Percentiles rank a stretch among this genome's conserved stretches.
phyloP scores from a whole-genome alignment of 1,140 invertebrate species.

The Drosophila ananassae region DNA sequence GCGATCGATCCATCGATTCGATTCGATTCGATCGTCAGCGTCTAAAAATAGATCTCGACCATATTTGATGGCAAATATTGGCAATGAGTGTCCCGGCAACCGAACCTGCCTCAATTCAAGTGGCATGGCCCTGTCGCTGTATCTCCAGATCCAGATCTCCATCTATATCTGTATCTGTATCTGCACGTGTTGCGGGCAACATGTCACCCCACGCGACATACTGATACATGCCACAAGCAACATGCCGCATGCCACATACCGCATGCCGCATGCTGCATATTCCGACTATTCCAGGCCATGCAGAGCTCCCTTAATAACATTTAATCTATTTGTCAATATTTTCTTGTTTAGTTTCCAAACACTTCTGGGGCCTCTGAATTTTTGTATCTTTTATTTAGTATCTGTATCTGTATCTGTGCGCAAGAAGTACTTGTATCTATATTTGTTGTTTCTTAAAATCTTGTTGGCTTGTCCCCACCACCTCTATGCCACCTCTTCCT shows the following conservation, averaged over 20 bases:
- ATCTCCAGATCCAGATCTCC: constrained; percentile 14
- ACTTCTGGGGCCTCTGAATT: constrained; percentile 27
- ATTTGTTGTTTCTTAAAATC: constrained; percentile 32
- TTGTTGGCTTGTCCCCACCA: neutral
- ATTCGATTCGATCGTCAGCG: constrained; percentile 55
- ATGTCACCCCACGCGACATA: constrained; percentile 60
- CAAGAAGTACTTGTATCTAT: constrained; percentile 25
- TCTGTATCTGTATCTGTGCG: constrained; percentile 16
- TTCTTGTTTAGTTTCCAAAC: constrained; percentile 75
- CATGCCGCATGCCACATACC: constrained; percentile 48
- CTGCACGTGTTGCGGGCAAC: constrained; percentile 58
- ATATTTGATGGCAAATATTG: constrained; percentile 80
- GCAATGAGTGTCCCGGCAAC: constrained; percentile 53
- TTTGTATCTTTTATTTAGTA: constrained; percentile 5
- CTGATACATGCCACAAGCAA: constrained; percentile 42
- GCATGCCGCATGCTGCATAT: constrained; percentile 48
- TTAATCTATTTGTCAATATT: constrained; percentile 82
- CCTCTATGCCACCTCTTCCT: constrained; percentile 35
- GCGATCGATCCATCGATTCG: constrained; percentile 8
- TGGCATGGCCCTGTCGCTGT: constrained; percentile 5
- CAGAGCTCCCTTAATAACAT: constrained; percentile 68
- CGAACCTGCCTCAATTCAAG: constrained; percentile 68
- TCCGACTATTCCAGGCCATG: constrained; percentile 2
- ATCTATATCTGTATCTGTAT: constrained; percentile 13
- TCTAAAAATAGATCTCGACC: constrained; percentile 80